Base-by-base conservation (phyloP, 2,888 invertebrate species). In the Tenthredo amoena region DNA sequence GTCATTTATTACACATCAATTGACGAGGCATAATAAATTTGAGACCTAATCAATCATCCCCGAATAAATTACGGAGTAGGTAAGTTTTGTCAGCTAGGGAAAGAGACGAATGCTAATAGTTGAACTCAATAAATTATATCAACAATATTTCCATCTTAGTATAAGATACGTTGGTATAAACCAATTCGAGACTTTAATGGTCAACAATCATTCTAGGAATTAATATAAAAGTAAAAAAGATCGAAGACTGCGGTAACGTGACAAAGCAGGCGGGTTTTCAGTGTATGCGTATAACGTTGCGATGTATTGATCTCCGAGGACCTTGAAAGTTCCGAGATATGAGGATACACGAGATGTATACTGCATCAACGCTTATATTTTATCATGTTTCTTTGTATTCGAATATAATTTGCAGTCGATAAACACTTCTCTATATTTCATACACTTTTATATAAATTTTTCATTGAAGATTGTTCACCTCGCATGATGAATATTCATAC, bases 241-340 rank as follows among this genome's bases (percentile, higher is more conserved):
- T 43, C 2, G 21, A 72, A n/a, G 7, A 6, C 40, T 10, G 10
- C 26, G 21, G 26, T 21, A 43, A 12, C 72, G 71, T 34, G 72
- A 40, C 10, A 6, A 43, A 10, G 40, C 2, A 40, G n/a, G n/a
- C 71, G 71, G 7, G 18, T 34, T 68, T 12, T 21, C 26, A 34
- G 68, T 34, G 34, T 21, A 10, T 62, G 62, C 34, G 40, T 12
- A 74, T 21, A 40, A 26, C 21, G 10, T 40, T 74, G 43, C n/a
- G 72, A 31, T 43, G 72, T 74, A 74, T 74, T 74, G 72, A 74
- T 74, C 21, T 74, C 43, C 5, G 43, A 40, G 43, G 72, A 74
- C 72, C 72, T 74, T 40, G 72, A 74, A 74, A 74, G 21, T 74
- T 21, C 43, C 21, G 43, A 9, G 72, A 74, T 74, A 43, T 3